A percentile compares a stretch with the other conserved stretches of the same genome.
Evolutionary conservation across 2,113 vertebrate genomes (phyloP).

Genomic region (Actinemys pallida): DNA sequence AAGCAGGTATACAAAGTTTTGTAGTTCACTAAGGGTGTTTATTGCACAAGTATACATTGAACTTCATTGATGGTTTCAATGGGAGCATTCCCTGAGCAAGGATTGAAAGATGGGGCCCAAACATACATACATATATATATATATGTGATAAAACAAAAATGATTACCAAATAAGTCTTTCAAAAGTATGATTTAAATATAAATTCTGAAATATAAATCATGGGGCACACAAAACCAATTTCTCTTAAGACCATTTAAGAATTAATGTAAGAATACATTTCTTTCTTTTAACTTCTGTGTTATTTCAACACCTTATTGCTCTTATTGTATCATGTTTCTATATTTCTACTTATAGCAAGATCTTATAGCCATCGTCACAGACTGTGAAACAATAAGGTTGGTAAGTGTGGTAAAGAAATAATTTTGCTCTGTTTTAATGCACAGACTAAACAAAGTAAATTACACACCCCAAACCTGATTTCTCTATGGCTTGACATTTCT

Average conservation of each 20-base stretch:
- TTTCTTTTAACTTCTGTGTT: constrained; percentile 13
- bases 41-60: not conserved
- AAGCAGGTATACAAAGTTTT: constrained; percentile 61
- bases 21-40: not conserved
- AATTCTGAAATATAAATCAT: constrained; percentile 71
- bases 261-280: not conserved
- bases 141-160: constrained; percentile 27
- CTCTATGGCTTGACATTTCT: not conserved
- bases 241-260: not conserved
- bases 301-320: constrained; percentile 50
- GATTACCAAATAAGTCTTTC: constrained; percentile 46
- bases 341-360: not conserved
- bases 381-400: not conserved
- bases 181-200: constrained; percentile 55
- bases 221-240: constrained; percentile 73
- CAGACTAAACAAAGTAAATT: constrained; percentile 6
- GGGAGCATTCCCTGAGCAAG: constrained; percentile 13
- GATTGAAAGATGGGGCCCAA: not conserved
- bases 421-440: not conserved
- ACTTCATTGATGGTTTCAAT: not conserved
- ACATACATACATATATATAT: not conserved
- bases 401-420: constrained; percentile 25
- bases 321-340: constrained; percentile 41
- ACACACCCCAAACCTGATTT: not conserved
- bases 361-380: not conserved